Evolutionary conservation across 35 echinoderm and acorn worm genomes (phyloP), one percentile per base, ranked within the genome.

Genomic region (Chiridota heheva): DNA sequence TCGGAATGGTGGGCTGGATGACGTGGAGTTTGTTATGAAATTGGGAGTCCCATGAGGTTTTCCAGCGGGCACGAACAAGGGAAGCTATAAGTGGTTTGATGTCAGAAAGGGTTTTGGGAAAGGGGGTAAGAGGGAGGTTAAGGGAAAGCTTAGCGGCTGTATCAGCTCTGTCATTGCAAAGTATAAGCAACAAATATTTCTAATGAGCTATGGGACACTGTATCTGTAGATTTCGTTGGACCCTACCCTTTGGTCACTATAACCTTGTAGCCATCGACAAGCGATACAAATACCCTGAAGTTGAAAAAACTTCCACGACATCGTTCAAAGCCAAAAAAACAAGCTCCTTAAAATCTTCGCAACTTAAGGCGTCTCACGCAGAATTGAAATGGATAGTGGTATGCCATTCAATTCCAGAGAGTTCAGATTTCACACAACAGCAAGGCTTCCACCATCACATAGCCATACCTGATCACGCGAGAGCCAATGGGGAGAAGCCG

Each of bases 161-260:
- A n/a, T n/a, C n/a, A n/a, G n/a, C n/a, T n/a, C n/a, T n/a, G n/a
- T n/a, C n/a, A n/a, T n/a, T n/a, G n/a, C n/a, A n/a, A n/a, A n/a
- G n/a, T n/a, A n/a, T n/a, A n/a, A n/a, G n/a, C n/a, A n/a, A 90
- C 87, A 66, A 30, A 42, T 16, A 90, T 83, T 18, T 70, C 86
- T 33, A 68, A 89, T 5, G 64, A 89, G 33, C 86, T 80, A 65
- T 77, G 79, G 87, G 76, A 82, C 36, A 56, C 48, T n/a, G 44
- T 81, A 36, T 57, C 86, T 41, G 69, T 82, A 64, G 86, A 90
- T 55, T 90, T 90, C 55, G 58, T 78, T 26, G 87, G 87, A 76
- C 87, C 78, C n/a, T 90, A 90, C 45, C 78, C 87, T 78, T 76
- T 61, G 86, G 86, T 27, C 86, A 89, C 36, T 89, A 90, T 56